Evolutionary conservation across 92 coral and sea anemone species (phyloP).

Genomic region (Umimayanthus chanpuru): DNA sequence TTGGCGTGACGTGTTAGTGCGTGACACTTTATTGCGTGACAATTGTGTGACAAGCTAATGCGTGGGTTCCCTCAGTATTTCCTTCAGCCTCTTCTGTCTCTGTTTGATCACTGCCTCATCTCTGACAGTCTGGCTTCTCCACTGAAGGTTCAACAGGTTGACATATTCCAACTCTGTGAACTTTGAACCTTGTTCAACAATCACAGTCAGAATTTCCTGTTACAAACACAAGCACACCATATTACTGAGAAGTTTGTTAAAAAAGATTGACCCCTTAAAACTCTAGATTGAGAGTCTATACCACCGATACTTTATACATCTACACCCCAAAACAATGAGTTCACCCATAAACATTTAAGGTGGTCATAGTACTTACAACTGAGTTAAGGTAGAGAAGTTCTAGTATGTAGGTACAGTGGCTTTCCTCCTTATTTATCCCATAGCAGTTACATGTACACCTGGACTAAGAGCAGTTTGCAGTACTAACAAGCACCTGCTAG

Average conservation of each 20-base stretch:
- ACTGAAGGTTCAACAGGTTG: conserved; percentile 80
- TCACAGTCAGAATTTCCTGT: conserved; percentile 86
- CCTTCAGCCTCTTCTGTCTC: conserved; percentile 78
- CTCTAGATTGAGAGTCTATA: neutral
- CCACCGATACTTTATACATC: no score
- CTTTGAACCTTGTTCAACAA: conserved; percentile 96
- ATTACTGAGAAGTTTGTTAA: neutral
- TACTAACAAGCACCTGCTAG: conserved; percentile 90
- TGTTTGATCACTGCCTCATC: conserved; percentile 81
- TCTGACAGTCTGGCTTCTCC: conserved; percentile 88
- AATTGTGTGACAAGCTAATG: conserved; percentile 13
- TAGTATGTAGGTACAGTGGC: neutral
- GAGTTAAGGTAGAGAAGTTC: neutral
- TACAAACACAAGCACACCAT: conserved; percentile 19
- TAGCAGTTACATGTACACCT: conserved; percentile 67
- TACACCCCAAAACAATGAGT: no score
- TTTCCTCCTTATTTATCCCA: neutral
- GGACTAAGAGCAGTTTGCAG: conserved; percentile 85
- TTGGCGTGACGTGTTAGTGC: no score
- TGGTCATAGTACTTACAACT: no score
- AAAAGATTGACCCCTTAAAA: neutral
- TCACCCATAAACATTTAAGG: no score
- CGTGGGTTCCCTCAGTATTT: conserved; percentile 70
- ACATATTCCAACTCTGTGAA: conserved; percentile 59
- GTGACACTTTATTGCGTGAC: no score